A percentile compares a stretch with the other conserved stretches of the same genome.
phyloP scores from a whole-genome alignment of 2,888 invertebrate species.

The Microplitis deprimator region DNA sequence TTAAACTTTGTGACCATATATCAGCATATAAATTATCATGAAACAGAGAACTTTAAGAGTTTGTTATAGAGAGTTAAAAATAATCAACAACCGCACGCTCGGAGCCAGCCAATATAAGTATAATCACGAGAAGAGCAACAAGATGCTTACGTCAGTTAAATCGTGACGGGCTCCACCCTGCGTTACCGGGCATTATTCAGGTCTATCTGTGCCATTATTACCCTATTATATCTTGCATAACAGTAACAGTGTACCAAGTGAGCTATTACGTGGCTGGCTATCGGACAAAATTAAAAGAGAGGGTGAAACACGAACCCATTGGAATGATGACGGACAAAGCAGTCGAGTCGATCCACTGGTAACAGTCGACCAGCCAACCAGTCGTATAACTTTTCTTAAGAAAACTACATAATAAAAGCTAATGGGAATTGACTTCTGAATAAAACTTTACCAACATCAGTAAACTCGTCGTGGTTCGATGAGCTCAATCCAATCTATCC shows the following conservation, averaged over 20 bases:
- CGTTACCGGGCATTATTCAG: slow-evolving; percentile 45
- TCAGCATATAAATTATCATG: no score
- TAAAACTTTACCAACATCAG: slow-evolving; percentile 13
- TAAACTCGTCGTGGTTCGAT: slow-evolving; percentile 53
- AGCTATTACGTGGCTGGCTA: slow-evolving; percentile 62
- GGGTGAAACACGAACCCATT: slow-evolving; percentile 24
- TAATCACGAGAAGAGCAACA: slow-evolving; percentile 58
- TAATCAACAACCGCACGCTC: no score
- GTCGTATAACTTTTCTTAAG: slow-evolving; percentile 2
- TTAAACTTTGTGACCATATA: no score
- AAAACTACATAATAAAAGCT: slow-evolving; percentile 24
- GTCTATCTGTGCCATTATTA: slow-evolving; percentile 65
- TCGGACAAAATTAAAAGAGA: slow-evolving; percentile 48
- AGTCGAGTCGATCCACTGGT: no score
- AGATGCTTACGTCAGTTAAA: slow-evolving; percentile 68
- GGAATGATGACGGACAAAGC: slow-evolving; percentile 41
- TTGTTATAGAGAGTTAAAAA: no score
- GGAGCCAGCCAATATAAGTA: neutral
- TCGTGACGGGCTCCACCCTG: slow-evolving; percentile 70
- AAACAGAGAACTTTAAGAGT: no score
- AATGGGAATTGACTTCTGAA: slow-evolving; percentile 31
- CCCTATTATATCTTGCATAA: slow-evolving; percentile 70
- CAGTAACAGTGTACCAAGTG: slow-evolving; percentile 66
- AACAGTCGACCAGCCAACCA: slow-evolving; percentile 10
- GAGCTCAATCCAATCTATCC: slow-evolving; percentile 44